A percentile compares a stretch with the other conserved stretches of the same genome.
phyloP scores from a whole-genome alignment of 2,888 invertebrate genomes.

The Hyles lineata region DNA sequence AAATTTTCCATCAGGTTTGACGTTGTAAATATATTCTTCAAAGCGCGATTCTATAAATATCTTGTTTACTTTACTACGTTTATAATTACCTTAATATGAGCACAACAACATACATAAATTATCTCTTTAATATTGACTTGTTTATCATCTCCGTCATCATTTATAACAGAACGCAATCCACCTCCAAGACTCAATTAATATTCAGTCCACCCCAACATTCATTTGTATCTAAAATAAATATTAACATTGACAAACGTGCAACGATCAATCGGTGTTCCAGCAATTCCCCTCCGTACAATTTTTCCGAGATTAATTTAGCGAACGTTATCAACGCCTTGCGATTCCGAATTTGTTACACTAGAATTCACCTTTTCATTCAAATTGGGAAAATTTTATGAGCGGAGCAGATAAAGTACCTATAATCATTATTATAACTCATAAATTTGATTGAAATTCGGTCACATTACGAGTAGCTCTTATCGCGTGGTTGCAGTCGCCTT shows the following conservation, averaged over 20 bases:
- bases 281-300: conserved; percentile 56
- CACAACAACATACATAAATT: not conserved
- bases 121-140: not conserved
- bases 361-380: conserved; percentile 83
- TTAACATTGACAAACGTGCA: conserved; percentile 59
- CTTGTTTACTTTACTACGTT: not conserved
- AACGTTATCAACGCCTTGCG: conserved; percentile 82
- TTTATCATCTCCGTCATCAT: not conserved
- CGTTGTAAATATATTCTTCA: too few relatives aligned
- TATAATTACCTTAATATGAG: not conserved
- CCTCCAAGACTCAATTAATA: conserved; percentile 23
- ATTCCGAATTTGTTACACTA: conserved; percentile 83
- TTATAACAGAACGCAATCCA: not conserved
- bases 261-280: conserved; percentile 59
- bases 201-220: conserved; percentile 15
- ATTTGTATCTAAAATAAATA: conserved; percentile 44
- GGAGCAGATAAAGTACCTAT: conserved; percentile 80
- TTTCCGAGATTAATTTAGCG: conserved; percentile 79
- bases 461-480: conserved; percentile 81
- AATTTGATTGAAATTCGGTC: conserved; percentile 84
- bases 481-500: conserved; percentile 79
- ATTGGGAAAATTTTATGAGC: conserved; percentile 80
- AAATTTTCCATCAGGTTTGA: too few relatives aligned
- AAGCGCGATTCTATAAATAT: not conserved
- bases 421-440: conserved; percentile 84